Base-by-base conservation (phyloP, 2,888 invertebrate genomes). In the Timema podura region DNA sequence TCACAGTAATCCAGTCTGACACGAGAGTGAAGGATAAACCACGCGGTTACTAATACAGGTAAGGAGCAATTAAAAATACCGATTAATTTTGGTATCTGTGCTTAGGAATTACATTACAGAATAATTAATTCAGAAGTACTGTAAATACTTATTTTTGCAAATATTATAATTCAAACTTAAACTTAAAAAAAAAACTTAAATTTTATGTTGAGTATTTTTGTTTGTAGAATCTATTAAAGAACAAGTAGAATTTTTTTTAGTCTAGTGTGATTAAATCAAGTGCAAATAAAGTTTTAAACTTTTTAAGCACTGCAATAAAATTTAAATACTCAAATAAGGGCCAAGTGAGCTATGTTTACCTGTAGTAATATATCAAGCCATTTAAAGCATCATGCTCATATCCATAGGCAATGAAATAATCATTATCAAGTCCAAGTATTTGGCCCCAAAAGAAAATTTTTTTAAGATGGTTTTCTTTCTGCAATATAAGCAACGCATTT, bases 381-480 rank as follows among this genome's bases (percentile, higher is more conserved):
- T 82, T 80, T 59, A 95, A 79, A 68, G 89, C 91, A 79, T 96
- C 93, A 73, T 85, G 87, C 30, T 84, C 83, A 74, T 90, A 89
- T 13, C 96, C 95, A 77, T 89, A 92, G 2, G 92, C 91, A 72
- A 96, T 87, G 78, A 90, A 92, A 79, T 96, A 96, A 80, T 95
- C 94, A 16, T 85, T 85, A 74, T 88, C 88, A 0, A 87, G 82
- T 1, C 92, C 95, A 74, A 88, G 86, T 68, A 96, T 89, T 78
- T 90, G 89, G 0, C 95, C 96, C 93, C 95, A 95, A 78, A 95
- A 93, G 78, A 89, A 94, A 68, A 93, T 86, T 78, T 88, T 87
- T 15, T 85, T 81, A 80, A 95, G 94, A 79, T 93, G 93, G 81
- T 95, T 93, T 79, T 95, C 93, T 74, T 89, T 88, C 81, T 95